phyloP scores from a whole-genome alignment of 2,113 vertebrate species.

The Chionomys nivalis region DNA sequence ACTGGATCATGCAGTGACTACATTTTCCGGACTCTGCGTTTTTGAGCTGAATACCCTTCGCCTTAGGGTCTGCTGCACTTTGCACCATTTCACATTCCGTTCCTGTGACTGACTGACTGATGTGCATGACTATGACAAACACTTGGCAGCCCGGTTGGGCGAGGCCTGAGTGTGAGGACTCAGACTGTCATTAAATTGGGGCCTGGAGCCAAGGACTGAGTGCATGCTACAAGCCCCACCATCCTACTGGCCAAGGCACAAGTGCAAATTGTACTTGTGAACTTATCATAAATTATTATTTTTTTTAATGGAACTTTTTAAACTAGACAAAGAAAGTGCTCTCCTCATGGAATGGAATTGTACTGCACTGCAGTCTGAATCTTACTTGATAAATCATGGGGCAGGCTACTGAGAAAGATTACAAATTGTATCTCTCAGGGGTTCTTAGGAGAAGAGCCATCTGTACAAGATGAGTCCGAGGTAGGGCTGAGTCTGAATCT shows the following conservation, averaged over 20 bases:
- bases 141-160: slow-evolving; percentile 70
- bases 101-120: slow-evolving; percentile 69
- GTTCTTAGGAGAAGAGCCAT: slow-evolving; percentile 47
- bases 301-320: slow-evolving; percentile 62
- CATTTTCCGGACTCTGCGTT: slow-evolving; percentile 30
- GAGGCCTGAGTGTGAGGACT: slow-evolving; percentile 49
- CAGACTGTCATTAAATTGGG: slow-evolving; percentile 18
- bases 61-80: slow-evolving; percentile 36
- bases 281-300: slow-evolving; percentile 56
- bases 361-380: slow-evolving; percentile 56
- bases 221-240: slow-evolving; percentile 61
- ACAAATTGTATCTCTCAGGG: slow-evolving; percentile 11
- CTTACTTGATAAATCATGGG: slow-evolving; percentile 65
- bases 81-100: slow-evolving; percentile 77
- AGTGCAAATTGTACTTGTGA: slow-evolving; percentile 48
- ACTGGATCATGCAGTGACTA: not conserved
- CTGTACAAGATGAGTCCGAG: slow-evolving; percentile 25
- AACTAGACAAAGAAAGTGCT: slow-evolving; percentile 69
- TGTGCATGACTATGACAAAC: slow-evolving; percentile 64
- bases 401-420: slow-evolving; percentile 65
- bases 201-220: slow-evolving; percentile 22
- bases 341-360: slow-evolving; percentile 51
- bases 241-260: slow-evolving; percentile 36
- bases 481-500: slow-evolving; percentile 23
- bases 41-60: slow-evolving; percentile 54